Evolutionary conservation across 1,140 invertebrate genomes (phyloP), one percentile per base, ranked within the genome.

Genomic region (Cydia amplana): DNA sequence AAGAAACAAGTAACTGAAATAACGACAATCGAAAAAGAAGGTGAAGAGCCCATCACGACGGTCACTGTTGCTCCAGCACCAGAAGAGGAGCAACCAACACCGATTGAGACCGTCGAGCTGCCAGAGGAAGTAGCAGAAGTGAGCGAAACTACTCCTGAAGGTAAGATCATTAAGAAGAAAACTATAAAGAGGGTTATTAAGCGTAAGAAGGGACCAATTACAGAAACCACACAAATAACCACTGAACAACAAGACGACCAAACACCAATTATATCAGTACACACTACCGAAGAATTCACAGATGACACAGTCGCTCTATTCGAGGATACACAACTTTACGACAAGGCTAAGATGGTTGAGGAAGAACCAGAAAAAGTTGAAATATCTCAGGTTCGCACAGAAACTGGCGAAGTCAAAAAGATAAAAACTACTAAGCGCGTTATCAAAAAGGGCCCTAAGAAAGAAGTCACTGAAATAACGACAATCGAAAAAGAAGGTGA

Each of bases 181-280:
- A 92, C 88, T 63, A 93, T 88, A 18, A 93, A 91, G 73, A 85
- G 85, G 18, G 88, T 86, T 32, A 83, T 92, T 23, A 91, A 89
- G 70, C 88, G 83, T 74, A 85, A 87, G 6, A 74, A 87, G 49
- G 83, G 84, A 63, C 82, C 84, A 16, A 83, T 85, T 72, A 82
- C 87, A 74, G 84, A 93, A 77, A 76, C 85, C 4, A 88, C 89
- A 40, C 90, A 92, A 83, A 91, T 91, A 36, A 84, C 75, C 87
- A 40, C 36, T 10, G 36, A 40, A 40, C 36, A 40, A 43, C 83
- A 84, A 78, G 91, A 89, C 77, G 90, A 90, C 74, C 83, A 51
- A 32, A 6, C 32, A 6, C 32, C 32, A 32, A 32, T 32, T 5
- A 32, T 32, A 32, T 6, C 32, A 32, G 32, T 32, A 32, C 32